Base-by-base conservation (phyloP, 2,888 invertebrate species). In the Leptodirus hochenwartii region DNA sequence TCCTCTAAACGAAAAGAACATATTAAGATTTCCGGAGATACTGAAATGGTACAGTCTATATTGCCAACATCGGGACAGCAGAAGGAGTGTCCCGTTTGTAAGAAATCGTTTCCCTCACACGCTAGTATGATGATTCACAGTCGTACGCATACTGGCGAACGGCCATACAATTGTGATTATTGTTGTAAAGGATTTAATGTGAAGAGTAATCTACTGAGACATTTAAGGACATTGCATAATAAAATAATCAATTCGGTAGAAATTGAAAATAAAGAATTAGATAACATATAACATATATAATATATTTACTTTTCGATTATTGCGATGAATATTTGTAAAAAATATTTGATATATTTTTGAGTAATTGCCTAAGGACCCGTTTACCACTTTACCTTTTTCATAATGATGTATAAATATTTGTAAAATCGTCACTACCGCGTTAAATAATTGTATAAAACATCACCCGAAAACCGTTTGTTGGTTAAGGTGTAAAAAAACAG, bases 171-270 rank as follows among this genome's bases (percentile, higher is more conserved):
- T 27, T 79, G 78, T 56, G 71, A 72, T 12, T 63, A 69, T 27
- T 78, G 78, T 59, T 69, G 70, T 56, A 78, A 78, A 49, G 76
- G 74, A 3, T 78, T 78, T 56, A 77, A 77, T 53, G 78, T 78
- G 38, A 78, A 78, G 50, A 78, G 77, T 37, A 78, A 78, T 53
- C 54, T 77, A 36, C 50, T 77, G 38, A 65, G 78, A 38, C 78
- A 79, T 49, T 53, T 78, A 49, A 64, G 78, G 50, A 77, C 78
- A 17, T 53, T 78, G 37, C 78, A 78, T 57, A 75, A 76, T 52
- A 72, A 72, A 53, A 62, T 70, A 35, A 58, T 66, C 33, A 52
- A 48, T 39, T 48, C 56, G 3, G 47, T 51, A 15, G 58, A 55
- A 14, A 43, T 56, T 9, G 42, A 47, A n/a, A 36, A 41, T 15